Evolutionary conservation across 2,888 invertebrate species (phyloP).

Genomic region (Polydesmus complanatus): DNA sequence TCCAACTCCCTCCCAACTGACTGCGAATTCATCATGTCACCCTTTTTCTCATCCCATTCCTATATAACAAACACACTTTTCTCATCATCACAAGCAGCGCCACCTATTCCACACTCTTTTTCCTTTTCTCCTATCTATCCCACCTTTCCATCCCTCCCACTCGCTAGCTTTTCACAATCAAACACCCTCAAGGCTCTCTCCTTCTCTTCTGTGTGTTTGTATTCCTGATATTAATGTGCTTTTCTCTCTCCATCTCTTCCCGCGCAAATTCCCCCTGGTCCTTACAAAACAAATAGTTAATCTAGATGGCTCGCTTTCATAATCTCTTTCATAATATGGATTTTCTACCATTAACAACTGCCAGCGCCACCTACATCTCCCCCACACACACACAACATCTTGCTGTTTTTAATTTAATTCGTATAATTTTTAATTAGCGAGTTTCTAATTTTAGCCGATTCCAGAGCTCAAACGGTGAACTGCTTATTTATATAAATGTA

Average conservation of each 20-base stretch:
- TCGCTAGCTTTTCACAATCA: not conserved
- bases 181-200: not conserved
- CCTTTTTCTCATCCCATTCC: not conserved
- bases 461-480: too few relatives aligned
- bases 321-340: not conserved
- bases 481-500: too few relatives aligned
- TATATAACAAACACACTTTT: not conserved
- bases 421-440: too few relatives aligned
- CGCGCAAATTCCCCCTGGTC: not conserved
- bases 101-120: too few relatives aligned
- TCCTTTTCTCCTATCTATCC: not conserved
- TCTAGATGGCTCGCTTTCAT: not conserved
- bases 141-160: not conserved
- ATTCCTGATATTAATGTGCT: not conserved
- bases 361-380: too few relatives aligned
- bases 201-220: not conserved
- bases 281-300: not conserved
- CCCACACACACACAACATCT: not conserved
- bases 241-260: not conserved
- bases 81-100: too few relatives aligned
- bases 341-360: not conserved
- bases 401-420: too few relatives aligned
- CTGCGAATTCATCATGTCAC: slow-evolving; percentile 1
- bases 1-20: not conserved
- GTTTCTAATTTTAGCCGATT: too few relatives aligned